Conservation (phyloP, 2,888 invertebrate species). For the Onchidella celtica region DNA sequence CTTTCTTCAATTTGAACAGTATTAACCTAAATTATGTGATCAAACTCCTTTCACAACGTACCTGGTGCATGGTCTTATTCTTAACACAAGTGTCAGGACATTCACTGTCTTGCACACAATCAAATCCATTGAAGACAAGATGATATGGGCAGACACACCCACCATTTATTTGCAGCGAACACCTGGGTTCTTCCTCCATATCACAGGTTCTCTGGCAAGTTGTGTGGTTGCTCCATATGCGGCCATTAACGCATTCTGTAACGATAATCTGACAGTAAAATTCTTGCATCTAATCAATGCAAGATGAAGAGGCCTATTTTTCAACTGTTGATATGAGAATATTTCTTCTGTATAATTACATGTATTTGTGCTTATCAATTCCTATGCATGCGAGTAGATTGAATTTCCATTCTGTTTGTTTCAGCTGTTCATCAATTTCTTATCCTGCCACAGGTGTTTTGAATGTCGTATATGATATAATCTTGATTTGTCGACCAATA, state of each 20-base stretch:
- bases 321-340: too few species aligned
- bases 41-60: too few species aligned
- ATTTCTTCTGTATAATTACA: too few species aligned
- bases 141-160: conserved; percentile 38
- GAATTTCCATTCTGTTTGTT: neutral
- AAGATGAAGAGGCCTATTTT: too few species aligned
- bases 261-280: neutral
- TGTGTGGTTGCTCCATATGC: conserved; percentile 41
- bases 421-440: too few species aligned
- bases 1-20: neutral
- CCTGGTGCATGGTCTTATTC: conserved; percentile 24
- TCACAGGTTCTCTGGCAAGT: conserved; percentile 36
- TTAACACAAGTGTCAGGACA: conserved; percentile 32
- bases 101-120: conserved; percentile 24
- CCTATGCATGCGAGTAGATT: too few species aligned
- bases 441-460: too few species aligned
- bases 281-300: too few species aligned
- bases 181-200: conserved; percentile 7
- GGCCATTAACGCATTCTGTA: conserved; percentile 31
- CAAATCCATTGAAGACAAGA: conserved; percentile 11
- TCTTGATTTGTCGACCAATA: too few species aligned
- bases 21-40: neutral
- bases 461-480: too few species aligned
- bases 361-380: too few species aligned
- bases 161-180: conserved; percentile 33